Base-by-base conservation (phyloP, 2,797 vertebrate species). In the Acropternis orthonyx region DNA sequence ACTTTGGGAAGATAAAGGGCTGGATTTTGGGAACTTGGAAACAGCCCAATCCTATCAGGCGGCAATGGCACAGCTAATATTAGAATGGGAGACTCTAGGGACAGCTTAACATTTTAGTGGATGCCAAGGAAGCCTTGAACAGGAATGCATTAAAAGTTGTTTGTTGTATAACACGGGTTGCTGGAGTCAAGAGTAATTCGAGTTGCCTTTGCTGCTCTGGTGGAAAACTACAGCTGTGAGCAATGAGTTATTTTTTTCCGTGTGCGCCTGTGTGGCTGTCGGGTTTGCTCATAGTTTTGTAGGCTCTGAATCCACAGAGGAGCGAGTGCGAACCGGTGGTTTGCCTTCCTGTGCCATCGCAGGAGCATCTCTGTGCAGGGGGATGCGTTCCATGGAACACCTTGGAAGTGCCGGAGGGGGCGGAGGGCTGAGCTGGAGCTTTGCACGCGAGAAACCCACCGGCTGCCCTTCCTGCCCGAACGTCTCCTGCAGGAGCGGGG, bases 161-260 rank as follows among this genome's bases (percentile, higher is more conserved):
- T 84, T 75, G 65, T 92, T 94, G 89, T 80, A 80, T 85, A 94
- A 94, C 39, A 43, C 0, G 23, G 75, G 74, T 67, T 81, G 55
- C 84, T 84, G 72, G 86, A 93, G 54, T 75, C 20, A 4, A 4
- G 61, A 83, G 41, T 61, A 56, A 84, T 71, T 44, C 13, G 49
- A 89, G 67, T 61, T 59, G 58, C 52, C 71, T 94, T 94, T n/a
- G 56, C 68, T n/a, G 56, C 68, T 71, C 52, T 71, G 84, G 49
- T 87, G 80, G 71, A 81, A 82, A 95, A 92, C 77, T 66, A 67
- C 66, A 85, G 85, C 81, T 80, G 93, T 69, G 69, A 88, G 67
- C 86, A 93, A 92, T 43, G 92, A 85, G 93, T 94, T 94, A 93
- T 92, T 79, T 72, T 75, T 75, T 84, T 93, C 65, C 54, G 12